Base-by-base conservation (phyloP, 1,140 invertebrate species). In the Dryas iulia region DNA sequence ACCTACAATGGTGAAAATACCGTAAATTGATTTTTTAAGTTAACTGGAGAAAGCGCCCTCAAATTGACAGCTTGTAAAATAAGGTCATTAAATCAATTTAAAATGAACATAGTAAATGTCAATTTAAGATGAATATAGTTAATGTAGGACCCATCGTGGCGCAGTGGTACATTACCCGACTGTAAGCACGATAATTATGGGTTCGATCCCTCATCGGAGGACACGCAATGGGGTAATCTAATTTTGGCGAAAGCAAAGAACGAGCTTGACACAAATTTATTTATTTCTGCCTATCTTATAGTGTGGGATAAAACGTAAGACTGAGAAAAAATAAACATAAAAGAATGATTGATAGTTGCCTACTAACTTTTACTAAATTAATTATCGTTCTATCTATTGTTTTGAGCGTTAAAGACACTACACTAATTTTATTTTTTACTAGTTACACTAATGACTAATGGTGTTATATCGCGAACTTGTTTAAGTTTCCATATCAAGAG, bases 401-500 rank as follows among this genome's bases (percentile, higher is more conserved):
- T 6, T 47, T 47, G 18, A 6, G 14, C 10, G 39, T 10, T 18
- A n/a, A n/a, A n/a, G n/a, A n/a, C n/a, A n/a, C n/a, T n/a, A n/a
- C n/a, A n/a, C n/a, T n/a, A n/a, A n/a, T n/a, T n/a, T n/a, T n/a
- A 21, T 18, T 47, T 47, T 10, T 18, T 47, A 47, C 18, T 47
- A 18, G 39, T 47, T 7, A 21, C 14, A 10, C 14, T 21, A 31
- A 62, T 68, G 66, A 68, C 66, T 68, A 68, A 68, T 68, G 53
- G 0, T 25, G n/a, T 47, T 25, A 14, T 56, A 68, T 25, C 18
- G 28, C 23, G 6, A 52, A 12, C 21, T 61, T 4, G 30, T 21
- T 18, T 58, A 33, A 25, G 66, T 63, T 62, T 24, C 66, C 66
- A 63, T 69, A 69, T 63, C 8, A 52, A 69, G 66, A 62, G 66